Evolutionary conservation across 1,140 invertebrate genomes (phyloP).

Genomic region (Drosophila busckii): DNA sequence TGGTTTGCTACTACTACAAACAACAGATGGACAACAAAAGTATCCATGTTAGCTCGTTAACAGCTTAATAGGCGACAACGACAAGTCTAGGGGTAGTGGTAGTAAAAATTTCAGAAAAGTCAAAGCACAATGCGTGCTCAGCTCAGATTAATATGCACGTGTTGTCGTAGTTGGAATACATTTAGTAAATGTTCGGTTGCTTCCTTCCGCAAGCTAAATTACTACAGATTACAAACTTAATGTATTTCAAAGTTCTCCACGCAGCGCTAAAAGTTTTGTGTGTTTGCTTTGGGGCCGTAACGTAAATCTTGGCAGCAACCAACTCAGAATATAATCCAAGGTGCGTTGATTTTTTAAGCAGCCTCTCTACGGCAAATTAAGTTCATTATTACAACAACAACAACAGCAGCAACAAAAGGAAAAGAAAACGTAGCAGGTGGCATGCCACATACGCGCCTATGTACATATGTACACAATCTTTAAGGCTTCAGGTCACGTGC

Average conservation of each 20-base stretch:
- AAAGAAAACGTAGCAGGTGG: neutral
- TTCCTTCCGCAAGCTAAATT: slow-evolving; percentile 26
- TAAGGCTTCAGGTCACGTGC: slow-evolving; percentile 64
- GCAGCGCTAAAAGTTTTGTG: slow-evolving; percentile 31
- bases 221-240: slow-evolving; percentile 59
- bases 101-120: slow-evolving; percentile 31
- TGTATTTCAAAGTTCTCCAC: slow-evolving; percentile 60
- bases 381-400: slow-evolving; percentile 55
- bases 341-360: slow-evolving; percentile 45
- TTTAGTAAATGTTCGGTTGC: slow-evolving; percentile 46
- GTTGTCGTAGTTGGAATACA: slow-evolving; percentile 44
- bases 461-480: slow-evolving; percentile 27
- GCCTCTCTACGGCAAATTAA: slow-evolving; percentile 52
- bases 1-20: too few relatives aligned
- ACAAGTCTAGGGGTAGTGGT: neutral
- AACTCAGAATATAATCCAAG: slow-evolving; percentile 57
- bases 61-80: too few relatives aligned
- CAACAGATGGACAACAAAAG: too few relatives aligned
- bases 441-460: slow-evolving; percentile 8
- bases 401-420: slow-evolving; percentile 50
- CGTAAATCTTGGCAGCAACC: slow-evolving; percentile 55
- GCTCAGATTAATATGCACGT: slow-evolving; percentile 65
- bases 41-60: too few relatives aligned
- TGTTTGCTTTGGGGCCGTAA: slow-evolving; percentile 10
- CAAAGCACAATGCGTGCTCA: slow-evolving; percentile 12